Conservation (phyloP, 1,140 invertebrate genomes). For the Drosophila sucinea region DNA sequence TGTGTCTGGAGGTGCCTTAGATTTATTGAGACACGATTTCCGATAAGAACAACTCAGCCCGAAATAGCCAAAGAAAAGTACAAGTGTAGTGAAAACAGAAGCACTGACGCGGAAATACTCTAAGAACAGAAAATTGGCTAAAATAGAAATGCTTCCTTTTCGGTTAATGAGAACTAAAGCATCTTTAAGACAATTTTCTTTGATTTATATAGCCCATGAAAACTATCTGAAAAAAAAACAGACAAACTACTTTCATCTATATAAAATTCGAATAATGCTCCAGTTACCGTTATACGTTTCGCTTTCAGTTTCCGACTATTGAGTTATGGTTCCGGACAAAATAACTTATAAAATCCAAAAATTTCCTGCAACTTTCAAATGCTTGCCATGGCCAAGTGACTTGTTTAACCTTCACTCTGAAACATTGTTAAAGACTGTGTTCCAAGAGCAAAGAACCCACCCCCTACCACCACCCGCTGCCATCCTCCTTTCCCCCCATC, state of each 20-base stretch:
- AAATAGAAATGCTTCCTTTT: background rate
- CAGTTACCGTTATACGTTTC: background rate
- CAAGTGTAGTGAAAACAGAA: background rate
- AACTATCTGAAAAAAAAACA: background rate
- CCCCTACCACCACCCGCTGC: too few species aligned
- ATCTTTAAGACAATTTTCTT: too few species aligned
- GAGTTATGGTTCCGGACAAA: slow-evolving; percentile 2
- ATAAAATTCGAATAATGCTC: background rate
- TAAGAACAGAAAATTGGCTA: background rate
- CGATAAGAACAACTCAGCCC: slow-evolving; percentile 56
- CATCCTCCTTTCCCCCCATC: background rate
- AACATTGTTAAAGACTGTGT: slow-evolving; percentile 45
- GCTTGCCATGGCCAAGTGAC: background rate
- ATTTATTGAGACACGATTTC: slow-evolving; percentile 77
- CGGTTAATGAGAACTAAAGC: too few species aligned
- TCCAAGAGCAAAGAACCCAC: slow-evolving; percentile 35
- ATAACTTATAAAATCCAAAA: background rate
- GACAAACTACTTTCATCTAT: background rate
- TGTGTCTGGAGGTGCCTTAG: slow-evolving; percentile 49
- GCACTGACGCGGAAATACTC: slow-evolving; percentile 25
- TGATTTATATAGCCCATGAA: too few species aligned
- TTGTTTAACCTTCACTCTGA: slow-evolving; percentile 11
- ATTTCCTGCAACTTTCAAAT: background rate
- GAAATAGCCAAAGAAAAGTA: slow-evolving; percentile 26
- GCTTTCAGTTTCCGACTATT: slow-evolving; percentile 2